phyloP scores from a whole-genome alignment of 2,113 vertebrate species.

The Crypturellus undulatus region DNA sequence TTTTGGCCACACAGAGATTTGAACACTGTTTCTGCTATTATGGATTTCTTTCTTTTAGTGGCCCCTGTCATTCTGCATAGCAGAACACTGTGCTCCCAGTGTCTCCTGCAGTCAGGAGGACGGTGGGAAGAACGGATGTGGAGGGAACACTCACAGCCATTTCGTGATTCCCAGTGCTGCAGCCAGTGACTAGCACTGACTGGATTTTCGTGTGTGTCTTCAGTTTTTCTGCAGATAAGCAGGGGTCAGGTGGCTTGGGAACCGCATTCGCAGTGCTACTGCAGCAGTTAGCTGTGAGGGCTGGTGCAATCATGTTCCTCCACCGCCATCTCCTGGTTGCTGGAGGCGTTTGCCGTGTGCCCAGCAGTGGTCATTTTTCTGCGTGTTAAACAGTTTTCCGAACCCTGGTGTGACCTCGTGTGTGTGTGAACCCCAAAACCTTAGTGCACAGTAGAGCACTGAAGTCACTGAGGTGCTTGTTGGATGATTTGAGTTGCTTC shows the following conservation, averaged over 20 bases:
- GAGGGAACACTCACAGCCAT: too few relatives aligned
- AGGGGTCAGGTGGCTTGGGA: background rate
- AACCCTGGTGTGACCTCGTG: too few relatives aligned
- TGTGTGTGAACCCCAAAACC: background rate
- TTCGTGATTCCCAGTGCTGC: background rate
- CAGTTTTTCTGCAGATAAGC: background rate
- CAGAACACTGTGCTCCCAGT: fast-evolving
- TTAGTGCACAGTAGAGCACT: too few relatives aligned
- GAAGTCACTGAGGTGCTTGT: background rate
- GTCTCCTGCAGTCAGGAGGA: fast-evolving
- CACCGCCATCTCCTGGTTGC: slow-evolving; percentile 40
- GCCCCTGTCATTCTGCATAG: fast-evolving
- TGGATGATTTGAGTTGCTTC: background rate
- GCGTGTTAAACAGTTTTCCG: background rate
- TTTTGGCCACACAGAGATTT: fast-evolving
- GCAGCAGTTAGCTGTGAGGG: background rate
- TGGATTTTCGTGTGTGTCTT: fast-evolving
- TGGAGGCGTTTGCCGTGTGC: background rate
- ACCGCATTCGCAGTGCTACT: background rate
- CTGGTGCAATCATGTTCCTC: background rate
- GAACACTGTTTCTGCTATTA: fast-evolving
- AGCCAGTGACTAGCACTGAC: fast-evolving
- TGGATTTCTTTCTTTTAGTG: fast-evolving
- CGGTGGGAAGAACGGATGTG: fast-evolving
- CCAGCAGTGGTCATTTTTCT: background rate